Conservation (phyloP, 2,113 vertebrate species). For the Spea multiplicata region DNA sequence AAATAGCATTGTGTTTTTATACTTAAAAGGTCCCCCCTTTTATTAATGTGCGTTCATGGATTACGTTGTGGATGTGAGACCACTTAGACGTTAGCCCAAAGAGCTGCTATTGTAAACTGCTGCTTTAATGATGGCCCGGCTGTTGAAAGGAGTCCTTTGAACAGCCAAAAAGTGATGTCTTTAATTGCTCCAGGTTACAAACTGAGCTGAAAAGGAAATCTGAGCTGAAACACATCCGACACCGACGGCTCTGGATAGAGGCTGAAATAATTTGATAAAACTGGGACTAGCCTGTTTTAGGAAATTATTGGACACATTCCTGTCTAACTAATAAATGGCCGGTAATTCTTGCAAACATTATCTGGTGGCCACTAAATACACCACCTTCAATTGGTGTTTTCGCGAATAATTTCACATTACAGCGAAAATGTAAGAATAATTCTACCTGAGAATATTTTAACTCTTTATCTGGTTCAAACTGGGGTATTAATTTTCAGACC, state of each 20-base stretch:
- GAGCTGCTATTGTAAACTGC: conserved; percentile 4
- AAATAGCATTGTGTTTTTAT: background rate
- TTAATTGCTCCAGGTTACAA: conserved; percentile 41
- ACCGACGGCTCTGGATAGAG: conserved; percentile 2
- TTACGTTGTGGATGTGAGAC: background rate
- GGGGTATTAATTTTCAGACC: too few relatives aligned
- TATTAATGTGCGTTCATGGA: background rate
- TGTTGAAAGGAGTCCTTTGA: conserved; percentile 30
- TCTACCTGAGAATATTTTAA: too few relatives aligned
- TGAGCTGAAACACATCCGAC: conserved; percentile 24
- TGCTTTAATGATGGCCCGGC: conserved; percentile 22
- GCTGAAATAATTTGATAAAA: conserved; percentile 33
- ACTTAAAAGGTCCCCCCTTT: background rate
- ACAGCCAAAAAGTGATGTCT: conserved; percentile 12
- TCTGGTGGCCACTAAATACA: conserved; percentile 18
- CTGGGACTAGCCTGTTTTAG: conserved; percentile 3
- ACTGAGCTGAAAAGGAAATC: conserved; percentile 34
- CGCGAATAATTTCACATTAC: too few relatives aligned
- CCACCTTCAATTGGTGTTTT: conserved; percentile 1
- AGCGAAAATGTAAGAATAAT: too few relatives aligned
- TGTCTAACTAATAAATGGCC: conserved; percentile 31
- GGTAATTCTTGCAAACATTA: conserved; percentile 32
- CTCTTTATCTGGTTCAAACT: too few relatives aligned
- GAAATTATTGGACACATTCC: background rate
- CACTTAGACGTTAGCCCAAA: conserved; percentile 3